Percentiles rank a stretch among this genome's conserved stretches.
Conservation (phyloP, 2,113 vertebrate genomes). For the Tetrax tetrax region DNA sequence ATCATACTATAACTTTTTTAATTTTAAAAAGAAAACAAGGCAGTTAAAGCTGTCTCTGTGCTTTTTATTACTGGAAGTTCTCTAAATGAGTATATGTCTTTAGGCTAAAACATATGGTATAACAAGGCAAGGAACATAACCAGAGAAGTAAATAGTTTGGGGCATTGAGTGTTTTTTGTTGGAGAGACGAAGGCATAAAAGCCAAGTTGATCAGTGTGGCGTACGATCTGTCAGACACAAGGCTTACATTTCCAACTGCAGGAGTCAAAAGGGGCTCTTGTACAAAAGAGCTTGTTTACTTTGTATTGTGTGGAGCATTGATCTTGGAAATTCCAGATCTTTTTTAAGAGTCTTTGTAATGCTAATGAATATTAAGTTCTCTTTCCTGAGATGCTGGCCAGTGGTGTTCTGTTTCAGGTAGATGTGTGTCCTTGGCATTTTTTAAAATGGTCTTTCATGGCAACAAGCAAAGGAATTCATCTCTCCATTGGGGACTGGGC, state of each 20-base stretch:
- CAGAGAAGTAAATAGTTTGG: neutral
- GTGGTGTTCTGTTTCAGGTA: neutral
- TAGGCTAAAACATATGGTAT: neutral
- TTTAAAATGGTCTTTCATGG: neutral
- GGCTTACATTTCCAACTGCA: neutral
- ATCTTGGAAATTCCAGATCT: neutral
- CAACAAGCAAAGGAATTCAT: neutral
- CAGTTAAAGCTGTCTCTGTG: neutral
- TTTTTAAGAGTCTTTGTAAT: neutral
- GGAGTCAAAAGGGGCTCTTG: neutral
- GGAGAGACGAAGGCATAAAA: neutral
- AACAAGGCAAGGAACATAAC: neutral
- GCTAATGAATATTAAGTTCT: neutral
- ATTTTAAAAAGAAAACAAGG: neutral
- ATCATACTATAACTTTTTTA: neutral
- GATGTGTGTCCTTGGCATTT: neutral
- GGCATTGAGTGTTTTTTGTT: neutral
- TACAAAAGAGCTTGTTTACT: neutral
- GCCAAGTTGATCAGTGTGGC: neutral
- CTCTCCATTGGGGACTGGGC: rapidly evolving
- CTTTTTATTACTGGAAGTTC: neutral
- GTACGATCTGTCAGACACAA: neutral
- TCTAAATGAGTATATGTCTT: neutral
- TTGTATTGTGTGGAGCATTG: neutral
- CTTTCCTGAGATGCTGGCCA: neutral